Base-by-base conservation (phyloP, 2,113 vertebrate species). In the Aptenodytes forsteri region DNA sequence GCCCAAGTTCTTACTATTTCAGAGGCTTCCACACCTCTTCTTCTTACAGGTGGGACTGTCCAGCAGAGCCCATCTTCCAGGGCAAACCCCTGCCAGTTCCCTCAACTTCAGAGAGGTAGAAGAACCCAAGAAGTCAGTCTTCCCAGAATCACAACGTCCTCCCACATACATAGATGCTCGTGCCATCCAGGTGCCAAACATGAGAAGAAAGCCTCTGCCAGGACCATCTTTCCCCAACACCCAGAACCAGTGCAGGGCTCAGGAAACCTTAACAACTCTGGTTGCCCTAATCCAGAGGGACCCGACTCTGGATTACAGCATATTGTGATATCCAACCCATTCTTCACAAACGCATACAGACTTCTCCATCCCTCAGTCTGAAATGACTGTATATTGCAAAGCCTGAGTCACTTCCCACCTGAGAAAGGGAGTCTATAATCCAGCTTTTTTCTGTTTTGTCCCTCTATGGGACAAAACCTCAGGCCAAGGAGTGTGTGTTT, bases 281-380 rank as follows among this genome's bases (percentile, higher is more conserved):
- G 7, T 5, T 73, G 34, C 9, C 50, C 77, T 44, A 5, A 40
- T 83, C 20, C 76, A 67, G 40, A 87, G 29, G 32, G 8, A 69
- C 2, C 16, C 62, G 23, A 13, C 70, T 82, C 80, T 29, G 42
- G 11, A 65, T 52, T 40, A 58, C 10, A 38, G 2, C 9, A 10
- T 36, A 6, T 8, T 5, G 0, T 10, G 52, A n/a, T 42, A 30
- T 19, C n/a, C 36, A 56, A 1, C 10, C 13, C 16, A 0, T 44
- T 44, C 58, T 72, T 54, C 49, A 42, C 15, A 86, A 54, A n/a
- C 49, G 13, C 30, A 16, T 12, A 8, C 10, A 77, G 36, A 80
- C 19, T 10, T 30, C 9, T 61, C 34, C 36, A 46, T 14, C 59
- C 11, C 19, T 67, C 25, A 5, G n/a, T 46, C 29, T 40, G 64